These are phyloP conservation scores for Brachionus manjavacas DNA, from an alignment of 1,140 invertebrate genomes.

Conservation along the genomic window DNA sequence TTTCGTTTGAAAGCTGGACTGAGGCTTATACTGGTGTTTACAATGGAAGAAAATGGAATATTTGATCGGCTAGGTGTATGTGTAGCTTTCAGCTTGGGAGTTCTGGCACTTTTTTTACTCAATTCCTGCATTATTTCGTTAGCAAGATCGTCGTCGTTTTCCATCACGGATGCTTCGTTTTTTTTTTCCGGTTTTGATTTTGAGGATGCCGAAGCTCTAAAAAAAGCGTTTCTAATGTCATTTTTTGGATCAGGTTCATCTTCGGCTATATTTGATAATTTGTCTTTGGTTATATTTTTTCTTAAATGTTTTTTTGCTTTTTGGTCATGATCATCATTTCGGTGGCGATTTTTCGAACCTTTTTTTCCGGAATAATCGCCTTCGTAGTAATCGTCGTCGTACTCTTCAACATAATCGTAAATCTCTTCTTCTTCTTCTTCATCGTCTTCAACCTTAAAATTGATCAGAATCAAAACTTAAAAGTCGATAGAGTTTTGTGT, in stretches of 20 bases:
- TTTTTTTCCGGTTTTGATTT: conserved; percentile 37
- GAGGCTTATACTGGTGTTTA: neutral
- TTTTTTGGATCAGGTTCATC: conserved; percentile 7
- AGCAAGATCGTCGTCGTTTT: conserved; percentile 20
- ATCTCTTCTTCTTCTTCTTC: conserved; percentile 41
- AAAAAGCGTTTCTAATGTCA: conserved; percentile 15
- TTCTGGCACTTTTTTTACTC: neutral
- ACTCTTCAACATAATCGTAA: conserved; percentile 34
- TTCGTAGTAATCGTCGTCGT: neutral
- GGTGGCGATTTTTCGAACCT: neutral
- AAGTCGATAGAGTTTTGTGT: too few relatives aligned
- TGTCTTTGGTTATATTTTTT: conserved; percentile 27
- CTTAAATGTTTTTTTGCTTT: neutral
- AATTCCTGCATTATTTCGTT: conserved; percentile 40
- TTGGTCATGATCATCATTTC: neutral
- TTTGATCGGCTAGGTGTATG: neutral
- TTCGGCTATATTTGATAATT: neutral
- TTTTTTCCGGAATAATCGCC: neutral
- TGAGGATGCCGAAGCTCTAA: neutral
- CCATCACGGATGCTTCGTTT: neutral
- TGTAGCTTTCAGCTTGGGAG: neutral
- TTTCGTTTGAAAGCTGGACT: conserved; percentile 23
- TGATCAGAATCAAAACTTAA: neutral
- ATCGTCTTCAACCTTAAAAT: neutral
- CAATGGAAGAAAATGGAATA: conserved; percentile 17